Conservation (phyloP, 2,797 vertebrate genomes). For the Chelon auratus region DNA sequence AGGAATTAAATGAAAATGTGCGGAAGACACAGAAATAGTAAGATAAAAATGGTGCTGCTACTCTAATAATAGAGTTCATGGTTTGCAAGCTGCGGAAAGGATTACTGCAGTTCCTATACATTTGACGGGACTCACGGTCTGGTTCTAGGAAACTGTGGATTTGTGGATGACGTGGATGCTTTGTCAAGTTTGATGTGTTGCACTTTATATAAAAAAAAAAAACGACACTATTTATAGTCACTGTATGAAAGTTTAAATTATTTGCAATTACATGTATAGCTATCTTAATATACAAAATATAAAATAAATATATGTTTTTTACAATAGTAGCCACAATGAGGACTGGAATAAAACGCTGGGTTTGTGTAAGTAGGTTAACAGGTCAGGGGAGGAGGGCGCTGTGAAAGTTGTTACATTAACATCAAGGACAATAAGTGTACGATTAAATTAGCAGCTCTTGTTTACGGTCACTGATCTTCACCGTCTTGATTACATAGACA, state of each 20-base stretch:
- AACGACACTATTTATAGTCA: not conserved
- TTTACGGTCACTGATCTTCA: not conserved
- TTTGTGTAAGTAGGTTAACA: slow-evolving; percentile 20
- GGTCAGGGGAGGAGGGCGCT: slow-evolving; percentile 1
- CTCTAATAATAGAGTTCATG: not conserved
- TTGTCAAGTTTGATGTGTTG: not conserved
- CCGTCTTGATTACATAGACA: not conserved
- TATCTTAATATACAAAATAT: not conserved
- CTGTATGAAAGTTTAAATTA: not conserved
- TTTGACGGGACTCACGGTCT: not conserved
- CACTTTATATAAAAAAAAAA: not conserved
- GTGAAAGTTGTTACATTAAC: not conserved
- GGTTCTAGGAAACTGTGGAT: not conserved
- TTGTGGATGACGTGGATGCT: not conserved
- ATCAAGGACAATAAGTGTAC: not conserved
- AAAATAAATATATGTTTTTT: not conserved
- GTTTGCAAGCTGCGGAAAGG: not conserved
- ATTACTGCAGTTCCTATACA: not conserved
- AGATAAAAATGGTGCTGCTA: not conserved
- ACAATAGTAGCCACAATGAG: not conserved
- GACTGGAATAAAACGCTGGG: not conserved
- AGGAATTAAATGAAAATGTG: not conserved
- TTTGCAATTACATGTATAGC: not conserved
- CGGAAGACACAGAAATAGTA: not conserved
- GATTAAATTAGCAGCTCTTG: not conserved